Base-by-base conservation (phyloP, 2,888 invertebrate genomes). In the Gryllus longicercus region DNA sequence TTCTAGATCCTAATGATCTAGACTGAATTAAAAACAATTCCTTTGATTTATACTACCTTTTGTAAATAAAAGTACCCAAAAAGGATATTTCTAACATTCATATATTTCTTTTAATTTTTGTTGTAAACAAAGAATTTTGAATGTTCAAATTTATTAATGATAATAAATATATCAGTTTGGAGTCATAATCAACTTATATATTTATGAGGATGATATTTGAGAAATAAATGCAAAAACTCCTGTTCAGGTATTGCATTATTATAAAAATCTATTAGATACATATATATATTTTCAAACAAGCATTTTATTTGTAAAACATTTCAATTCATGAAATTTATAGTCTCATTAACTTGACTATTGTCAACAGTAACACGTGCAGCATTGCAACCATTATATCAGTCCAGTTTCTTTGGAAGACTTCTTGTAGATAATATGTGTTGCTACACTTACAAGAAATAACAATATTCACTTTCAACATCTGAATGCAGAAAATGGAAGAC, bases 271-370 rank as follows among this genome's bases (percentile, higher is more conserved):
- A 63, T 14, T 14, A 63, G n/a, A 63, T 63, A 63, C 63, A 63
- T 63, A 5, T 10, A 63, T 14, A 63, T 63, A 63, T 18, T 63
- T 63, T 63, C 74, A 50, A 74, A 25, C n/a, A 23, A 16, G n/a
- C 79, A 50, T 23, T 50, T 77, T 77, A 49, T 77, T 63, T 79
- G 79, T 75, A 79, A 79, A 76, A 79, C 76, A 63, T 50, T 77
- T 77, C 50, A 63, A 21, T 77, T 74, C 49, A 38, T 79, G 38
- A 14, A 76, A 79, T 23, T 51, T 51, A 21, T 75, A 49, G 79
- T 50, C 74, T 49, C 38, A 38, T 38, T 63, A 63, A 63, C 63
- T 38, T 50, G 50, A 50, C 77, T 77, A 21, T 77, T 38, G 38
- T 38, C 38, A 38, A 38, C 38, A 38, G 38, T 38, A 38, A 38